Evolutionary conservation across 2,797 vertebrate genomes (phyloP).

Genomic region (Heliangelus exortis): DNA sequence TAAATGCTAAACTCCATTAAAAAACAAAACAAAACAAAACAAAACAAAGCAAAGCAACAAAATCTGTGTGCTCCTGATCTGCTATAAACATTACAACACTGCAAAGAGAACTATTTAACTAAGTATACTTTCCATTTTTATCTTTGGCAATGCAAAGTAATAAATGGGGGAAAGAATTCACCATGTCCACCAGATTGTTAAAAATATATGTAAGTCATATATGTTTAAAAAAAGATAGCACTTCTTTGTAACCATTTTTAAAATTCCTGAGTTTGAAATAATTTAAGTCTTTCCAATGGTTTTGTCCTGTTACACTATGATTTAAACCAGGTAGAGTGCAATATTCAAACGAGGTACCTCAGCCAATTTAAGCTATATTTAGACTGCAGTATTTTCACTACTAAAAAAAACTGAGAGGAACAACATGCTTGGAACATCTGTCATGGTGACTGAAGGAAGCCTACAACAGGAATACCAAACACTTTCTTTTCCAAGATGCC

Average conservation of each 20-base stretch:
- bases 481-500: constrained; percentile 35
- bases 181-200: background rate
- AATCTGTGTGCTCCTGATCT: background rate
- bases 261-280: background rate
- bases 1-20: background rate
- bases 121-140: background rate
- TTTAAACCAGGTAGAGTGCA: background rate
- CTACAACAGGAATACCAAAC: constrained; percentile 57
- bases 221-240: background rate
- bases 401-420: constrained; percentile 24
- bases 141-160: background rate
- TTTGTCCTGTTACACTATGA: background rate
- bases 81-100: background rate
- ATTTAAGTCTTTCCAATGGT: background rate
- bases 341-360: constrained; percentile 1
- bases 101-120: background rate
- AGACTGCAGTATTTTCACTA: background rate
- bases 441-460: constrained; percentile 53
- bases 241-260: background rate
- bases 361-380: constrained; percentile 41
- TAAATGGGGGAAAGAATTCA: background rate
- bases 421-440: constrained; percentile 56
- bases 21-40: background rate
- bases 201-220: background rate
- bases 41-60: background rate